Base-by-base conservation (phyloP, 2,888 invertebrate genomes). In the Cheilosia vernalis region DNA sequence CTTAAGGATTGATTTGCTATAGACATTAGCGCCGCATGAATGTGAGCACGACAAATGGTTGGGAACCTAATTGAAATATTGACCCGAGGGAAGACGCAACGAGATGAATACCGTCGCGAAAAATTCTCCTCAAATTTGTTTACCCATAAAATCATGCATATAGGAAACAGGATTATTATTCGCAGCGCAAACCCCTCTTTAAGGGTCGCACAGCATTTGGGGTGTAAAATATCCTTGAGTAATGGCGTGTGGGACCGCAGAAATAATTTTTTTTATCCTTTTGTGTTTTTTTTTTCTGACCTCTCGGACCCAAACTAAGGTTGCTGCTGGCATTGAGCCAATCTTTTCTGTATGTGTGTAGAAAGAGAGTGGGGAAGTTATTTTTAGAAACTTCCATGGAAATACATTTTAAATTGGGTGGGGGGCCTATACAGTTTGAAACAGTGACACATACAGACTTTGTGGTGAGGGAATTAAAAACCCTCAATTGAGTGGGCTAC, bases 1-100 rank as follows among this genome's bases (percentile, higher is more conserved):
- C 56, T 37, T 60, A 13, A n/a, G 30, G 30, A 74, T 63, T 78
- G 30, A n/a, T 49, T 78, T 60, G 9, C 9, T 55, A 4, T 6
- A 51, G 63, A 74, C 58, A 76, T 64, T 77, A 69, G 69, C 53
- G 49, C 77, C 44, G 64, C 70, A 70, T 84, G 74, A 80, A 80
- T 80, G 60, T 80, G 74, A 70, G 55, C 74, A 80, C 70, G 72
- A 79, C 67, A 73, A 83, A 78, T 78, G 66, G 37, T n/a, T n/a
- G n/a, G 37, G 55, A 51, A 78, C 24, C 51, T 67, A 67, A 66
- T 67, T 73, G 67, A 83, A 83, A 83, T 44, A 55, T 63, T 72
- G 60, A 63, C 61, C 61, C 4, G 44, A 61, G 66, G 7, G 27
- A 64, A 21, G 42, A 24, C 9, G 49, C 7, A 60, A 44, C 51